phyloP scores from a whole-genome alignment of 2,113 vertebrate species.

The Ardeotis arabs region DNA sequence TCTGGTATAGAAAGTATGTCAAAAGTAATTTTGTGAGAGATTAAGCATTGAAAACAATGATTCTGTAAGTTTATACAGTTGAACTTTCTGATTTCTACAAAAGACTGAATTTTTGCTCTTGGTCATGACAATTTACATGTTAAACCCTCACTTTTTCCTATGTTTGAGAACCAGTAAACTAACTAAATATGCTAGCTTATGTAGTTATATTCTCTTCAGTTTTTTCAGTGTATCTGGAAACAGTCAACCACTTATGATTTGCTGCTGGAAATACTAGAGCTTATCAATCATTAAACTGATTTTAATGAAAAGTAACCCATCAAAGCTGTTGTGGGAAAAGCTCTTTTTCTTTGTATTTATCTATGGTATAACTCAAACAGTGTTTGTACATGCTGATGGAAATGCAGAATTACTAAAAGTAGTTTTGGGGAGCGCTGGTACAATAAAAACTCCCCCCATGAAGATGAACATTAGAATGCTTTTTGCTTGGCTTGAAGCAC shows the following conservation, averaged over 20 bases:
- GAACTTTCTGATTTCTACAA: background rate
- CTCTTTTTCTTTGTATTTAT: slow-evolving; percentile 28
- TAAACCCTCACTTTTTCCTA: slow-evolving; percentile 32
- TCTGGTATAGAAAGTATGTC: background rate
- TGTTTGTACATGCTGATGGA: background rate
- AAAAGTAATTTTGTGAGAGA: background rate
- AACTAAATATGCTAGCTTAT: slow-evolving; percentile 56
- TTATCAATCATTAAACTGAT: slow-evolving; percentile 73
- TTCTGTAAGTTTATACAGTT: background rate
- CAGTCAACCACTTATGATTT: slow-evolving; percentile 64
- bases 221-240: slow-evolving; percentile 69
- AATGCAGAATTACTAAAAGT: background rate
- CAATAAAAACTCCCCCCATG: background rate
- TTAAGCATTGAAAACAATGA: background rate
- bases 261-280: slow-evolving; percentile 65
- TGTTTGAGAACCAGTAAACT: slow-evolving; percentile 56
- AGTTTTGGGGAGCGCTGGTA: background rate
- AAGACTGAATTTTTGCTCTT: slow-evolving; percentile 19
- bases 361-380: background rate
- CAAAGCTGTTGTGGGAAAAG: slow-evolving; percentile 37
- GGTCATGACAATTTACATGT: slow-evolving; percentile 35
- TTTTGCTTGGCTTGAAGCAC: background rate
- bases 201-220: slow-evolving; percentile 24
- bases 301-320: slow-evolving; percentile 63
- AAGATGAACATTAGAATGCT: background rate